A percentile compares a stretch with the other conserved stretches of the same genome.
Evolutionary conservation across 2,113 vertebrate genomes (phyloP).

Genomic region (Globicephala melas): DNA sequence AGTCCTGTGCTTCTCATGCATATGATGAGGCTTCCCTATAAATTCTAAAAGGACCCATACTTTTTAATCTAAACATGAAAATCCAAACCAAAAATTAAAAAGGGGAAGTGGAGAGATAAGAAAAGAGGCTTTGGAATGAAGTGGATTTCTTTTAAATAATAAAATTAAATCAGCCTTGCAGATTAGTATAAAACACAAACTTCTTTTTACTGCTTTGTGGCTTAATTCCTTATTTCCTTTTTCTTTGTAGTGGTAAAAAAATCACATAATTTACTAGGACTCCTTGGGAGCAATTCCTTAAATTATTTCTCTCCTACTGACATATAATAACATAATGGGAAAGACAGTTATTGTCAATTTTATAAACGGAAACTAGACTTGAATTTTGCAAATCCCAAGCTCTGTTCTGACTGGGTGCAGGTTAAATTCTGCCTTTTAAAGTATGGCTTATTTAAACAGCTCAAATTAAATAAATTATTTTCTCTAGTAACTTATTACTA

Average conservation of each 20-base stretch:
- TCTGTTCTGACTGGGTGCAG: constrained; percentile 6
- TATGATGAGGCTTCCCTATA: not conserved
- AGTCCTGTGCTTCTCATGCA: not conserved
- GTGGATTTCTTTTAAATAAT: not conserved
- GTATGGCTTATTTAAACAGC: constrained; percentile 28
- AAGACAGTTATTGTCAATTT: constrained; percentile 48
- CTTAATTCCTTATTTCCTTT: not conserved
- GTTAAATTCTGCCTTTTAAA: constrained; percentile 52
- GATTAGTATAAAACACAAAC: constrained; percentile 22
- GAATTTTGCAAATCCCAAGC: constrained; percentile 35
- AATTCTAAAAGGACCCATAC: not conserved
- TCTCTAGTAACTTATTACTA: constrained; percentile 6
- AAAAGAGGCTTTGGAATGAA: constrained; percentile 13
- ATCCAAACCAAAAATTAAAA: constrained; percentile 24
- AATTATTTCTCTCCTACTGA: constrained; percentile 45
- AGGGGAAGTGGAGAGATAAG: not conserved
- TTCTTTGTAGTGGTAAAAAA: not conserved
- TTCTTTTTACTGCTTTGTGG: not conserved
- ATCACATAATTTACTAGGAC: constrained; percentile 20
- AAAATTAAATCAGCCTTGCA: constrained; percentile 27
- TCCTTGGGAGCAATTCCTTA: constrained; percentile 30
- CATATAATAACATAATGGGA: constrained; percentile 15
- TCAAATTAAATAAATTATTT: constrained; percentile 28
- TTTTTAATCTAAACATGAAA: not conserved
- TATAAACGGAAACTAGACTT: constrained; percentile 49